Conservation (phyloP, 2,797 vertebrate species). For the Avahi laniger region DNA sequence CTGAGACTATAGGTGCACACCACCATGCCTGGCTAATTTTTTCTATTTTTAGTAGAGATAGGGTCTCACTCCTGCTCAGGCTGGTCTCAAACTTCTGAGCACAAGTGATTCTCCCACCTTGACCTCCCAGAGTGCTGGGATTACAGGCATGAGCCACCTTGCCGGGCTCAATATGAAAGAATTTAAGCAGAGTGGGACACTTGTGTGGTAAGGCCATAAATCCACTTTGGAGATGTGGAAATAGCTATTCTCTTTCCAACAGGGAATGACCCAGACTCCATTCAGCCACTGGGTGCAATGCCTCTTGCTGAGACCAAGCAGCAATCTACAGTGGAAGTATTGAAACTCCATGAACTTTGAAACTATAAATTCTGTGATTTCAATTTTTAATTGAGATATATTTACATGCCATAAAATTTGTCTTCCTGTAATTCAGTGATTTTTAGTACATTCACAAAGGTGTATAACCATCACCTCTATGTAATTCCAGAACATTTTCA, state of each 20-base stretch:
- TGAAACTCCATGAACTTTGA: not conserved
- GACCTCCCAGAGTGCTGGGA: too few relatives aligned
- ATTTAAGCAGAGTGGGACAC: not conserved
- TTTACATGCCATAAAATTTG: not conserved
- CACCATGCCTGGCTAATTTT: too few relatives aligned
- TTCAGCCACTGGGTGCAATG: too few relatives aligned
- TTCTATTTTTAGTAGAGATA: too few relatives aligned
- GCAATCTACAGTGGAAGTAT: not conserved
- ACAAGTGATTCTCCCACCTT: too few relatives aligned
- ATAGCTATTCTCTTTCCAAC: not conserved
- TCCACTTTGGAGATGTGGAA: not conserved
- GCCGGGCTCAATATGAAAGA: rapidly evolving
- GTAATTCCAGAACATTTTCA: not conserved
- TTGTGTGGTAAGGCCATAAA: not conserved
- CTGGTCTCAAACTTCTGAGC: too few relatives aligned
- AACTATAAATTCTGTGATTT: not conserved
- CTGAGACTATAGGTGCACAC: too few relatives aligned
- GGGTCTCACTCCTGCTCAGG: too few relatives aligned
- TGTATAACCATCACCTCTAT: not conserved
- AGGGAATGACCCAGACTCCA: not conserved
- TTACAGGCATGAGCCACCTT: too few relatives aligned
- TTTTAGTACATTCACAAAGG: not conserved
- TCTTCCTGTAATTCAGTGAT: not conserved
- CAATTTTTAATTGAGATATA: not conserved
- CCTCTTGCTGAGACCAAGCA: not conserved